Evolutionary conservation across 2,888 invertebrate genomes (phyloP).

Genomic region (Nemapogon koenigi): DNA sequence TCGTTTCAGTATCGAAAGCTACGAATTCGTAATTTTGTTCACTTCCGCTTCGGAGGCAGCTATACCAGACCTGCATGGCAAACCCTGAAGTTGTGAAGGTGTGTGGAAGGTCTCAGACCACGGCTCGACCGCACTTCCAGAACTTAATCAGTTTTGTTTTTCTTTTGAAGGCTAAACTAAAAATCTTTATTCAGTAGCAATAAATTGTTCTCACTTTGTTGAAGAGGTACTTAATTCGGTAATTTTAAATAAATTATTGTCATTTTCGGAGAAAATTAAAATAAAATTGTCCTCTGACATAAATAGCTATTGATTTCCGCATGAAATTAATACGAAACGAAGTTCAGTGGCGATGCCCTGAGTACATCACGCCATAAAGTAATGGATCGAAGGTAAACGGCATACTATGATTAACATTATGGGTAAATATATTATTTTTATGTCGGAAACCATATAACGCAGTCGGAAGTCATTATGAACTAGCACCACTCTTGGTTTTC

Average conservation of each 20-base stretch:
- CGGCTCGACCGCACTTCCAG: too few relatives aligned
- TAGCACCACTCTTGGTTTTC: slow-evolving; percentile 2
- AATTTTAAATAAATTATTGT: slow-evolving; percentile 4
- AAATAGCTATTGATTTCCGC: slow-evolving; percentile 6
- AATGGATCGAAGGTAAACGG: background rate
- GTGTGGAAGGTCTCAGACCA: too few relatives aligned
- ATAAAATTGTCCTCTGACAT: slow-evolving; percentile 4
- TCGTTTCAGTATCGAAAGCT: too few relatives aligned
- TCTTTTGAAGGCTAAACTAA: too few relatives aligned
- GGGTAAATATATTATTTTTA: background rate
- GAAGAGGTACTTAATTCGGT: too few relatives aligned
- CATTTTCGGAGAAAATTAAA: slow-evolving; percentile 5
- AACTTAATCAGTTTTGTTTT: too few relatives aligned
- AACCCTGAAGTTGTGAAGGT: too few relatives aligned
- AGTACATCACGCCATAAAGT: slow-evolving; percentile 3
- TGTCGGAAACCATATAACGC: slow-evolving; percentile 3
- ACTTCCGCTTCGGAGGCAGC: too few relatives aligned
- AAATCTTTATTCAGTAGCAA: too few relatives aligned
- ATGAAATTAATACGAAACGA: background rate
- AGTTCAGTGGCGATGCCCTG: background rate
- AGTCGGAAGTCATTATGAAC: slow-evolving; percentile 6
- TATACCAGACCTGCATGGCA: too few relatives aligned
- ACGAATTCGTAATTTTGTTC: too few relatives aligned
- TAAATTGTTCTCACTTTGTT: too few relatives aligned
- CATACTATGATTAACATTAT: background rate